These are phyloP conservation scores for Chrysemys picta DNA, from an alignment of 2,113 vertebrate genomes.

Conservation along the genomic window DNA sequence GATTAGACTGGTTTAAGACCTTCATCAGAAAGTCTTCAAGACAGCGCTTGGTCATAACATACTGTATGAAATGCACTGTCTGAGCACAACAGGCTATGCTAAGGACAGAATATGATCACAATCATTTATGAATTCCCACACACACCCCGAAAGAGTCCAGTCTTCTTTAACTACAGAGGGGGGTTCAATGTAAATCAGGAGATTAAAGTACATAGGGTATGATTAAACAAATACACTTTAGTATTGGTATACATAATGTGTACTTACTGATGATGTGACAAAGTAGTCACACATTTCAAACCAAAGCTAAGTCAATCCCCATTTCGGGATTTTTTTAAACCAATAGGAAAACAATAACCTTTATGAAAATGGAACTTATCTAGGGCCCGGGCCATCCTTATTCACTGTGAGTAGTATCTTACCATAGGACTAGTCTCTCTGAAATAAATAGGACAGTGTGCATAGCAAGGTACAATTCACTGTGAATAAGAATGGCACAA, in stretches of 20 bases:
- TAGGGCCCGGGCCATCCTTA: not conserved
- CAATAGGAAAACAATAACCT: not conserved
- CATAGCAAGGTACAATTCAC: not conserved
- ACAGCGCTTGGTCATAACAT: not conserved
- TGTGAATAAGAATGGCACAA: not conserved
- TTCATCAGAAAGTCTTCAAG: not conserved
- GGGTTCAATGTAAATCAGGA: not conserved
- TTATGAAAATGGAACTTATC: not conserved
- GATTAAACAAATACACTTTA: not conserved
- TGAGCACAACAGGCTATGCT: not conserved
- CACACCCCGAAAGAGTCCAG: not conserved
- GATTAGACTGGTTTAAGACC: not conserved
- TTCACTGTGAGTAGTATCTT: not conserved
- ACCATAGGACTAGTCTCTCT: not conserved
- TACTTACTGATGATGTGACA: not conserved
- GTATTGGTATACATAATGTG: not conserved
- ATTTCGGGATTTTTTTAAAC: not conserved
- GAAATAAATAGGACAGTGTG: not conserved
- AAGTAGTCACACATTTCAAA: not conserved
- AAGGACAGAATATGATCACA: not conserved
- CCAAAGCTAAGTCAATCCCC: not conserved
- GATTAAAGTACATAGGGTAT: not conserved
- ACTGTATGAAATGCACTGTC: not conserved
- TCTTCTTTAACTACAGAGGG: not conserved
- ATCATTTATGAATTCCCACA: not conserved